phyloP scores from a whole-genome alignment of 30 jellyfish, hydroid and myxozoan genomes.

The Hydra vulgaris region DNA sequence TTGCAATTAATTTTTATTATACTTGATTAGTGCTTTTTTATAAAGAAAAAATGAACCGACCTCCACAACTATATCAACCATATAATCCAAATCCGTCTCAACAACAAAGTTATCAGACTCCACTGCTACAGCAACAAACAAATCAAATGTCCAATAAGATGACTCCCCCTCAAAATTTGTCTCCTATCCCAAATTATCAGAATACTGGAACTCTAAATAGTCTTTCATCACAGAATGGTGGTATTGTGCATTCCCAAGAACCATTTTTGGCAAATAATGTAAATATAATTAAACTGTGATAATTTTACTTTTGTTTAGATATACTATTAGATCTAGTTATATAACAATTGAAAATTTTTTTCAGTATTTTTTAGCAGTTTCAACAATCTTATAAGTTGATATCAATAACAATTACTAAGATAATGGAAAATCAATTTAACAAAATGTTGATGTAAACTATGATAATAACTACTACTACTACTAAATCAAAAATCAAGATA shows the following conservation, averaged over 20 bases:
- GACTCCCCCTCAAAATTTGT: neutral
- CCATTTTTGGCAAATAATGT: neutral
- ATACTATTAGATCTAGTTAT: no score
- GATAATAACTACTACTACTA: no score
- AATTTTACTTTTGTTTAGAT: no score
- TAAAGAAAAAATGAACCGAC: slow-evolving; percentile 8
- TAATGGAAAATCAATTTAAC: no score
- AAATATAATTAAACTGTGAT: no score
- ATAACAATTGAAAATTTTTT: no score
- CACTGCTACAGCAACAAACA: neutral
- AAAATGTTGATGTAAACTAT: no score
- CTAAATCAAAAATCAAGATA: no score
- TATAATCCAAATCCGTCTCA: neutral
- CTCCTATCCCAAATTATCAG: neutral
- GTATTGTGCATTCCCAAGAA: neutral
- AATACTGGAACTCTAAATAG: neutral
- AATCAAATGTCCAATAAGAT: neutral
- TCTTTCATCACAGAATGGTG: slow-evolving; percentile 9
- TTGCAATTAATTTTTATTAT: neutral
- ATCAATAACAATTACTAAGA: no score
- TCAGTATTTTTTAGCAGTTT: no score
- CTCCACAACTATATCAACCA: slow-evolving; percentile 15
- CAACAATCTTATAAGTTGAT: no score
- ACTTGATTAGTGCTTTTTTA: neutral
- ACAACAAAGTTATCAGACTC: neutral